Conservation (phyloP, 2,888 invertebrate species). For the Euclidia mi region DNA sequence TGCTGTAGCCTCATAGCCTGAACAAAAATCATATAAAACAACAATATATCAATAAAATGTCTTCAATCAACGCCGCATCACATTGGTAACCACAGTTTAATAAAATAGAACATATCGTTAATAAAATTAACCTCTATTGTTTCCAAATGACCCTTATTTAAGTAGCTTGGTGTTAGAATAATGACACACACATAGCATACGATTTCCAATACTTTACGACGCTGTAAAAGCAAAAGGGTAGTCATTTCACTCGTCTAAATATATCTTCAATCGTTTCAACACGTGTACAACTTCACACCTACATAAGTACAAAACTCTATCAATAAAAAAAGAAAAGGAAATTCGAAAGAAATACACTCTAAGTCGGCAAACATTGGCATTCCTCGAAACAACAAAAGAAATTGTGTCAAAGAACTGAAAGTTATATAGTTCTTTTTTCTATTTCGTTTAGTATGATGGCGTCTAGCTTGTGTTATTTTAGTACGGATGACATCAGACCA, state of each 20-base stretch:
- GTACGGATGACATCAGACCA: slow-evolving; percentile 65
- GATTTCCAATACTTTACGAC: too few species aligned
- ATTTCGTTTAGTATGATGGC: not conserved
- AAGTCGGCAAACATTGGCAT: not conserved
- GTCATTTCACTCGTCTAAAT: too few species aligned
- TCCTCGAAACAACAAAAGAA: not conserved
- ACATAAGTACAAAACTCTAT: too few species aligned
- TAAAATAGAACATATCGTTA: slow-evolving; percentile 1
- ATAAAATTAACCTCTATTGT: slow-evolving; percentile 15
- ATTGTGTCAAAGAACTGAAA: slow-evolving; percentile 5
- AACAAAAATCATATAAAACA: too few species aligned
- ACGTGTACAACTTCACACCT: too few species aligned
- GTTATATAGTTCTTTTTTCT: slow-evolving; percentile 7
- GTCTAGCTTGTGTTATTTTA: slow-evolving; percentile 54
- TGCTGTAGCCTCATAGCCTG: too few species aligned
- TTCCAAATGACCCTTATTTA: slow-evolving; percentile 6
- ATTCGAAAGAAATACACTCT: not conserved
- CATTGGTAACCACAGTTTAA: not conserved
- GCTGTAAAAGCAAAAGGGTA: not conserved
- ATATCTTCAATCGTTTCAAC: too few species aligned
- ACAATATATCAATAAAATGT: too few species aligned
- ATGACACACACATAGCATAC: too few species aligned
- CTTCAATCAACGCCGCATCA: too few species aligned
- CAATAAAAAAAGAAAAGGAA: not conserved
- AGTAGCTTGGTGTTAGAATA: not conserved